Conservation (phyloP, 1,140 invertebrate species). For the Bombus turneri region DNA sequence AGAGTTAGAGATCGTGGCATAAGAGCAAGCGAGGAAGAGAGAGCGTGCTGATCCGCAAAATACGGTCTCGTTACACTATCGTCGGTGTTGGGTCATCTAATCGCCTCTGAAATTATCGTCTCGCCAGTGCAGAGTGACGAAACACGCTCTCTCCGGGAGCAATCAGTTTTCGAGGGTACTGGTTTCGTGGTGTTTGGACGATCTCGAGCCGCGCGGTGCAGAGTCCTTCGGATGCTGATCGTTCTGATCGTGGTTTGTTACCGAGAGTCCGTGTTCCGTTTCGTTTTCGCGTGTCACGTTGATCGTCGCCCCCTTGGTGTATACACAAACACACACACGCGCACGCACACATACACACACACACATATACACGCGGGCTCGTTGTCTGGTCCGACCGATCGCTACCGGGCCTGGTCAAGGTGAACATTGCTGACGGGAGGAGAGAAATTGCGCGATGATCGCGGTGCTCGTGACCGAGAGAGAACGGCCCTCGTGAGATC, state of each 20-base stretch:
- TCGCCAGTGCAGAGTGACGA: constrained; percentile 55
- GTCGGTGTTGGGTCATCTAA: constrained; percentile 62
- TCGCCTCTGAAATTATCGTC: constrained; percentile 59
- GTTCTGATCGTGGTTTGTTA: constrained; percentile 20
- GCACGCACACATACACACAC: rapidly evolving
- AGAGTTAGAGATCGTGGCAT: background rate
- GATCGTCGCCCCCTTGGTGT: background rate
- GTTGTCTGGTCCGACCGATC: background rate
- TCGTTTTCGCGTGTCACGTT: constrained; percentile 16
- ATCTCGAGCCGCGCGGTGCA: background rate
- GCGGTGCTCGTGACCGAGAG: constrained; percentile 63
- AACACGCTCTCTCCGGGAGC: constrained; percentile 30
- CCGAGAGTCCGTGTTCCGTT: background rate
- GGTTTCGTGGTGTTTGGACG: background rate
- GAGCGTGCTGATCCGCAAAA: constrained; percentile 45
- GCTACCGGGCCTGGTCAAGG: constrained; percentile 57
- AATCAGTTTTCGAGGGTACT: constrained; percentile 31
- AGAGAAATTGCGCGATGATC: constrained; percentile 48
- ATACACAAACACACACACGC: rapidly evolving
- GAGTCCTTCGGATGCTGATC: constrained; percentile 4
- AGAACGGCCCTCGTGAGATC: constrained; percentile 44
- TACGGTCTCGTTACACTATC: constrained; percentile 51
- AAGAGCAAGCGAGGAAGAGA: background rate
- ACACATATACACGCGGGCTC: background rate
- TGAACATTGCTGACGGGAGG: constrained; percentile 56